Conservation (phyloP, 2,888 invertebrate species). For the Phorcus lineatus region DNA sequence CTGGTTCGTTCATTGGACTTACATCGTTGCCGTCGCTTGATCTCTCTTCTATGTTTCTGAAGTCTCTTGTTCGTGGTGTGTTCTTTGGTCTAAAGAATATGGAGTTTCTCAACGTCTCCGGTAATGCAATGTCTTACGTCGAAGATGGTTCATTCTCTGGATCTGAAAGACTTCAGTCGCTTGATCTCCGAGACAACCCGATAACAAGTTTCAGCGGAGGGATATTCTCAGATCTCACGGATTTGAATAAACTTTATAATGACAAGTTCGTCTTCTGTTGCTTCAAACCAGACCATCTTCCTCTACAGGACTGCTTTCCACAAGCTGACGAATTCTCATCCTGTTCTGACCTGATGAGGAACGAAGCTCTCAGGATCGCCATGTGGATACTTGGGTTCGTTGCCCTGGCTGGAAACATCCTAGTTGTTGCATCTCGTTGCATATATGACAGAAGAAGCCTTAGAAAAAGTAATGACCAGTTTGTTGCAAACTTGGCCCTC, state of each 20-base stretch:
- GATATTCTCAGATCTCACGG: neutral
- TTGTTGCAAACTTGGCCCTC: conserved; percentile 32
- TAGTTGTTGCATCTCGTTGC: conserved; percentile 43
- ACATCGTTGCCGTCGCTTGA: neutral
- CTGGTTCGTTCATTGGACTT: conserved; percentile 5
- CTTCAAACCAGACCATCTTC: neutral
- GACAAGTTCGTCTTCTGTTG: conserved; percentile 27
- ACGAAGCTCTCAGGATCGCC: conserved; percentile 39
- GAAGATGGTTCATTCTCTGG: neutral
- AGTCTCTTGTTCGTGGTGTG: neutral
- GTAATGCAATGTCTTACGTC: neutral
- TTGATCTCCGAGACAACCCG: conserved; percentile 14
- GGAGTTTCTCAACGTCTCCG: conserved; percentile 6
- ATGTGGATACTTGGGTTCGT: conserved; percentile 51
- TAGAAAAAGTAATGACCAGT: neutral
- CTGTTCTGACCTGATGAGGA: conserved; percentile 53
- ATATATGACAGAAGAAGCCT: conserved; percentile 52
- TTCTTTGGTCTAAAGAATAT: conserved; percentile 5
- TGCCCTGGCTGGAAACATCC: conserved; percentile 46
- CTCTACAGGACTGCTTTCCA: conserved; percentile 31
- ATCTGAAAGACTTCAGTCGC: neutral
- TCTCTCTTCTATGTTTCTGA: neutral
- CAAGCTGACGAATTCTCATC: conserved; percentile 50
- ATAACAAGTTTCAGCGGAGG: neutral
- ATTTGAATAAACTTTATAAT: neutral